phyloP scores from a whole-genome alignment of 2,797 vertebrate genomes.

The Enteromius fasciolatus region DNA sequence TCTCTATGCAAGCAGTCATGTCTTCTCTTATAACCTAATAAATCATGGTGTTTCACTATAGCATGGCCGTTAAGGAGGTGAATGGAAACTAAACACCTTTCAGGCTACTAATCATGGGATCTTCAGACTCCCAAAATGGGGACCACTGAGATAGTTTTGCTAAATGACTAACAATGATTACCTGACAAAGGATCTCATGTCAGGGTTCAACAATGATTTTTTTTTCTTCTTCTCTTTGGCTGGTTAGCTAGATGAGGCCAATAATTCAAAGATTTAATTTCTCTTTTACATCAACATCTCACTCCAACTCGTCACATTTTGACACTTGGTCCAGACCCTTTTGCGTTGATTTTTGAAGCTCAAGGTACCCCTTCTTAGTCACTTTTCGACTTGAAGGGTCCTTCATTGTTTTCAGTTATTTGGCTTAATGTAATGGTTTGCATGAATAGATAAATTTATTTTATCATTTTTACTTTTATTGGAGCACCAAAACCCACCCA shows the following conservation, averaged over 20 bases:
- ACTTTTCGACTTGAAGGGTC: no score
- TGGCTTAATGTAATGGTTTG: no score
- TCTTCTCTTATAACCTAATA: conserved; percentile 79
- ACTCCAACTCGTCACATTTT: no score
- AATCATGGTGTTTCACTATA: conserved; percentile 80
- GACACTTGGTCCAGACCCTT: no score
- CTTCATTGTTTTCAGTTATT: no score
- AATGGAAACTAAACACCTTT: conserved; percentile 70
- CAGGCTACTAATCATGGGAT: conserved; percentile 29
- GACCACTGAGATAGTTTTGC: conserved; percentile 11
- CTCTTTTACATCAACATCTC: no score
- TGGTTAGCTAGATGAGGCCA: not conserved
- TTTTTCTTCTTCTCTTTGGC: no score
- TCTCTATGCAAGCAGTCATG: conserved; percentile 73
- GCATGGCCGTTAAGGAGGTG: conserved; percentile 74
- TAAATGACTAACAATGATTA: conserved; percentile 19
- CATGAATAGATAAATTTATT: no score
- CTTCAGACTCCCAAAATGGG: conserved; percentile 28
- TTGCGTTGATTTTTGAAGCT: no score
- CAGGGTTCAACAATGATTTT: not conserved
- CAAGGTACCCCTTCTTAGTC: no score
- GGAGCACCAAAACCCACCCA: no score
- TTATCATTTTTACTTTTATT: no score
- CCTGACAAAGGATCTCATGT: not conserved
- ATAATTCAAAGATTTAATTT: not conserved